phyloP scores from a whole-genome alignment of 2,888 invertebrate genomes.

The Synergus umbraculus region DNA sequence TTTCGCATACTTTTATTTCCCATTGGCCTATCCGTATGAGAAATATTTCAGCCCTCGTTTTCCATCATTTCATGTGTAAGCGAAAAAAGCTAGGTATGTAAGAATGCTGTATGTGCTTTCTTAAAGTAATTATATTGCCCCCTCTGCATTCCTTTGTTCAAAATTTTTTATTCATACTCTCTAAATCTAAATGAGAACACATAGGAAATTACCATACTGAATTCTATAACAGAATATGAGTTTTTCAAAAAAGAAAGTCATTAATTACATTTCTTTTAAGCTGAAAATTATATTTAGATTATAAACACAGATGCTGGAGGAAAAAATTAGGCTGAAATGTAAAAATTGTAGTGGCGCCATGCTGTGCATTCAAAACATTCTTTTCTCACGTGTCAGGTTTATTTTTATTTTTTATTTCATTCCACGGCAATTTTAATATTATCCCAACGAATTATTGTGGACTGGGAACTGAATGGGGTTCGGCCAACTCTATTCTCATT shows the following conservation, averaged over 20 bases:
- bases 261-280: neutral
- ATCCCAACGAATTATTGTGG: conserved; percentile 65
- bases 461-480: conserved; percentile 56
- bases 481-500: conserved; percentile 55
- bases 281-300: neutral
- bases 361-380: conserved; percentile 46
- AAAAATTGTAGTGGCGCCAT: conserved; percentile 45
- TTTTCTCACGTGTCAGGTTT: conserved; percentile 45
- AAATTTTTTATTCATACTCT: neutral
- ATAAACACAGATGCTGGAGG: neutral
- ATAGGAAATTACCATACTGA: neutral
- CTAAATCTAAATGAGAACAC: too few species aligned
- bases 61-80: conserved; percentile 13
- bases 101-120: neutral
- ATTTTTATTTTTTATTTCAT: conserved; percentile 68
- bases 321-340: neutral
- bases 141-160: neutral
- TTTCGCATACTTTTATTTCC: conserved; percentile 29
- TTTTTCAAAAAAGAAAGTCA: too few species aligned
- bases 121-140: neutral
- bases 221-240: too few species aligned
- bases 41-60: conserved; percentile 32
- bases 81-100: conserved; percentile 10
- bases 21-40: conserved; percentile 24
- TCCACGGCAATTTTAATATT: conserved; percentile 74